Evolutionary conservation across 2,888 invertebrate species (phyloP).

Genomic region (Xanthia icteritia): DNA sequence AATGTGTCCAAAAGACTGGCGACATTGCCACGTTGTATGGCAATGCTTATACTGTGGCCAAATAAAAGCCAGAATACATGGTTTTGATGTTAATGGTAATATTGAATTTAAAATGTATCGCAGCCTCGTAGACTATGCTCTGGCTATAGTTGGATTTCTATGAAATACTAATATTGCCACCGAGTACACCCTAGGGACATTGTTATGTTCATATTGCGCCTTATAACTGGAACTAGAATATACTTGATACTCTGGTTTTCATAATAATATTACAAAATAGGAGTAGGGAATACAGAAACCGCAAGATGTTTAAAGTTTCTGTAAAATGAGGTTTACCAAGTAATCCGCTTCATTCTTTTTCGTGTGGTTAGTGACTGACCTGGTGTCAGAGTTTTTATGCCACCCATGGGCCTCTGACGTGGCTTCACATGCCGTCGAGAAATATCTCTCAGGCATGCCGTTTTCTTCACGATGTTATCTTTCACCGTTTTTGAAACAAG

Average conservation of each 20-base stretch:
- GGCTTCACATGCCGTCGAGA: no score
- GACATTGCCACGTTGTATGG: background rate
- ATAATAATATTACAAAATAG: background rate
- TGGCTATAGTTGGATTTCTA: background rate
- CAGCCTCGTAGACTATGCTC: background rate
- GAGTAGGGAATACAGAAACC: background rate
- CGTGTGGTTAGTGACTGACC: no score
- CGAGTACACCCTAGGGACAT: slow-evolving; percentile 19
- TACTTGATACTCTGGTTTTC: background rate
- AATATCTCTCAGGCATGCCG: no score
- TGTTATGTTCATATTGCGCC: slow-evolving; percentile 12
- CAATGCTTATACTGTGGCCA: background rate
- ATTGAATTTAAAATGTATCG: background rate
- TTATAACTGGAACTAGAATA: background rate
- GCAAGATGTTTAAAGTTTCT: background rate
- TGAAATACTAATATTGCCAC: slow-evolving; percentile 18
- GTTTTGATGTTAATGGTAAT: background rate
- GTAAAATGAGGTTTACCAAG: background rate
- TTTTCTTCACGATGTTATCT: no score
- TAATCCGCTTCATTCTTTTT: background rate
- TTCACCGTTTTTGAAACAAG: no score
- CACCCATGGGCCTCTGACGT: no score
- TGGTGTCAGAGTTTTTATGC: no score
- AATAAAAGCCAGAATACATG: background rate
- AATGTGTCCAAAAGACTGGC: no score